Conservation (phyloP, 2,113 vertebrate genomes). For the Gadus macrocephalus region DNA sequence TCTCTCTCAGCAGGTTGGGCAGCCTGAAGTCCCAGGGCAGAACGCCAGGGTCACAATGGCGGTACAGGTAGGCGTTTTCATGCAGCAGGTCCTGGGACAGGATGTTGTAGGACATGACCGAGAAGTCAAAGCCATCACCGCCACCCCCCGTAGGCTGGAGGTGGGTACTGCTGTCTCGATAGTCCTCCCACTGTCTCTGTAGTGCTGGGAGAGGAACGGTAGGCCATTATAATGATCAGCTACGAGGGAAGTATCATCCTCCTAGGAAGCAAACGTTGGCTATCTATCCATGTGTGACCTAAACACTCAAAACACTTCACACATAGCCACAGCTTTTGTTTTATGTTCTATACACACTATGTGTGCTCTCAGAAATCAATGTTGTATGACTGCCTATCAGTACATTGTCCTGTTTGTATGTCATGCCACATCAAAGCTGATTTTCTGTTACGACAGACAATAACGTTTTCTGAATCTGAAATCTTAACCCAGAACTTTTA, state of each 20-base stretch:
- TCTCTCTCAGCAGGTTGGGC: constrained; percentile 85
- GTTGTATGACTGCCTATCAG: no score
- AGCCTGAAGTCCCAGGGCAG: constrained; percentile 84
- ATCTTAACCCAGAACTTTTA: no score
- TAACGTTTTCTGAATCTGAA: no score
- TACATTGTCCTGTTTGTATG: no score
- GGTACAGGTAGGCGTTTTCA: constrained; percentile 87
- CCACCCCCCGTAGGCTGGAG: constrained; percentile 41
- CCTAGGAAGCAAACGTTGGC: neutral
- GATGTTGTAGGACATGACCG: constrained; percentile 95
- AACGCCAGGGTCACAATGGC: constrained; percentile 76
- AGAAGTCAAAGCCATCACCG: constrained; percentile 80
- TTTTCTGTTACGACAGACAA: no score
- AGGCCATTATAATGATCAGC: neutral
- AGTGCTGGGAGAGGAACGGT: constrained; percentile 48
- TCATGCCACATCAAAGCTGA: no score
- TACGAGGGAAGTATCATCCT: neutral
- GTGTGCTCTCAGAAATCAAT: no score
- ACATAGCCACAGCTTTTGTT: no score
- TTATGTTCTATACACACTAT: no score
- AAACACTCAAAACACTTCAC: no score
- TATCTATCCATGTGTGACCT: neutral
- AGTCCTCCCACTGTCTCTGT: constrained; percentile 82
- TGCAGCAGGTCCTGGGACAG: constrained; percentile 90
- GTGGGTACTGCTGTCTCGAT: constrained; percentile 51